A percentile compares a stretch with the other conserved stretches of the same genome.
Conservation (phyloP, 2,113 vertebrate species). For the Platycercus adscitus region DNA sequence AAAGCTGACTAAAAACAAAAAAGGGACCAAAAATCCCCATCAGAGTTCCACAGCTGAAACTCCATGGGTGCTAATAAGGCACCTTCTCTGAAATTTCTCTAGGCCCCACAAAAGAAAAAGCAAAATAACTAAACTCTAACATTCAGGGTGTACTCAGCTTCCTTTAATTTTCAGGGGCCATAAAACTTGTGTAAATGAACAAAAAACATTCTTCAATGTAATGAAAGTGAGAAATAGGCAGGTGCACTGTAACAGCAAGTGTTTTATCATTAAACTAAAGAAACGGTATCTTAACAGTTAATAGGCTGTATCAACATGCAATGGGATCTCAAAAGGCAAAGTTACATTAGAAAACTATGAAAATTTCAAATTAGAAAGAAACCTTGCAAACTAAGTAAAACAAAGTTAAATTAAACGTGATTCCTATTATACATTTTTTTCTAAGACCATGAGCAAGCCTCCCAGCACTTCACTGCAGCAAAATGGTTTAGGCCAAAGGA, state of each 20-base stretch:
- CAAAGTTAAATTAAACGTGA: not conserved
- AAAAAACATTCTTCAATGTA: not conserved
- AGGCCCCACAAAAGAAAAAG: not conserved
- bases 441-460: fast-evolving
- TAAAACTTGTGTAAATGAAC: not conserved
- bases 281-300: not conserved
- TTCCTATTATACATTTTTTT: not conserved
- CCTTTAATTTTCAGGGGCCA: not conserved
- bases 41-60: not conserved
- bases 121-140: not conserved
- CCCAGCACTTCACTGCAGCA: not conserved
- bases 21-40: not conserved
- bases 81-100: not conserved
- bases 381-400: not conserved
- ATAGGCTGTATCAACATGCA: not conserved
- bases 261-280: not conserved
- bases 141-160: not conserved
- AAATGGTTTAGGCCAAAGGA: not conserved
- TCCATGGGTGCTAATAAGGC: fast-evolving
- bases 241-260: not conserved
- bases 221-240: not conserved
- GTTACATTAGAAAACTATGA: not conserved
- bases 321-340: not conserved
- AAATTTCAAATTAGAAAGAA: not conserved
- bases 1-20: not conserved